Conservation (phyloP, 2,888 invertebrate species). For the Caenorhabditis sinica region DNA sequence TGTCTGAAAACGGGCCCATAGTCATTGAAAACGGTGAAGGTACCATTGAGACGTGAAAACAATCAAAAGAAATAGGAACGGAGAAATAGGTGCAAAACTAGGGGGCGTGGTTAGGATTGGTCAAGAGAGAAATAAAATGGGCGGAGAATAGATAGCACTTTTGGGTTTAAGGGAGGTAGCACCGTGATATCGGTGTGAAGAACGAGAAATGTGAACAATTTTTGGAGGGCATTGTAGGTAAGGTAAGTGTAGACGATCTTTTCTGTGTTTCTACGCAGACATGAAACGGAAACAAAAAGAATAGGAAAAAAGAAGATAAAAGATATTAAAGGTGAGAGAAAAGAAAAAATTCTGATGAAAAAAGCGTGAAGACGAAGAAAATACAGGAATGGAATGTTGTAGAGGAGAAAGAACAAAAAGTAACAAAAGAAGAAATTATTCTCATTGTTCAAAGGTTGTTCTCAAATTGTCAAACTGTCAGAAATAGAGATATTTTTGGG, state of each 20-base stretch:
- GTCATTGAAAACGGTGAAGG: background rate
- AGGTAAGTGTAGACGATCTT: conserved; percentile 23
- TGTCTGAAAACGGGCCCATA: conserved; percentile 29
- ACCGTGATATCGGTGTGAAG: conserved; percentile 34
- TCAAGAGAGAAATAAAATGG: conserved; percentile 57
- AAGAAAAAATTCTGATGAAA: conserved; percentile 2
- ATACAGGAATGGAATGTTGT: conserved; percentile 24
- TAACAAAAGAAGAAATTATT: conserved; percentile 18
- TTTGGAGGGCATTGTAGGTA: conserved; percentile 53
- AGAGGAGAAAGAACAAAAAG: conserved; percentile 32
- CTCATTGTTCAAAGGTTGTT: conserved; percentile 12
- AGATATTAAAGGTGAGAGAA: conserved; percentile 17
- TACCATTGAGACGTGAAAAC: conserved; percentile 1
- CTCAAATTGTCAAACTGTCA: background rate
- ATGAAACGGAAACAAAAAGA: conserved; percentile 37
- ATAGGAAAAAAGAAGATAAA: conserved; percentile 22
- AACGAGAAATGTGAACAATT: conserved; percentile 57
- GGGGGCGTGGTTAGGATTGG: conserved; percentile 40
- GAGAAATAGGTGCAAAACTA: conserved; percentile 25
- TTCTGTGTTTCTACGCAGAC: conserved; percentile 13
- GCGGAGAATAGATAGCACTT: conserved; percentile 21
- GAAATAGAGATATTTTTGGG: background rate
- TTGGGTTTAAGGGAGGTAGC: background rate
- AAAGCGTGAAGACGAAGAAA: conserved; percentile 21
- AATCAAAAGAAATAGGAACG: conserved; percentile 1